Percentiles rank a stretch among this genome's conserved stretches.
Evolutionary conservation across 2,113 vertebrate species (phyloP).

Genomic region (Dolichallabes microphthalmus): DNA sequence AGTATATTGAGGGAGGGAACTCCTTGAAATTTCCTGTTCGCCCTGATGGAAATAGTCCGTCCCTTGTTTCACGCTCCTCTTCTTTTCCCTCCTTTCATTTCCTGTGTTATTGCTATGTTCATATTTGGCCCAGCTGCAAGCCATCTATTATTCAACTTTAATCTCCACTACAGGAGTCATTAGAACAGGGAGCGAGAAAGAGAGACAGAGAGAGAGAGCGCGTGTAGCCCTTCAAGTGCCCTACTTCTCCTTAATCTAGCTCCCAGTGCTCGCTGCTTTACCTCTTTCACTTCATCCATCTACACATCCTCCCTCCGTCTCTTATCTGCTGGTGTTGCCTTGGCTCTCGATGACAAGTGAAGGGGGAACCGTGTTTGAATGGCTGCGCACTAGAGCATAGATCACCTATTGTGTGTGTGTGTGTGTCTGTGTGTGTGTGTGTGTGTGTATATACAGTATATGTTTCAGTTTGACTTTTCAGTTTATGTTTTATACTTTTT

Average conservation of each 20-base stretch:
- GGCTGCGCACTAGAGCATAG: conserved; percentile 6
- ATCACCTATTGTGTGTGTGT: conserved; percentile 3
- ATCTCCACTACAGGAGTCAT: conserved; percentile 47
- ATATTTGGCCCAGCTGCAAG: conserved; percentile 42
- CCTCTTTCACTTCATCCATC: conserved; percentile 10
- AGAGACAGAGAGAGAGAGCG: conserved; percentile 7
- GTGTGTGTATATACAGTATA: background rate
- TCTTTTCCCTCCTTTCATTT: conserved; percentile 21
- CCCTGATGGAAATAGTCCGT: background rate
- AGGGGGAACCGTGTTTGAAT: background rate
- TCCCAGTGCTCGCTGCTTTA: background rate
- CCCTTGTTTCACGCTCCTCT: background rate
- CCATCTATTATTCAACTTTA: conserved; percentile 47
- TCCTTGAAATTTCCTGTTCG: background rate
- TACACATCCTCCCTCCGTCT: background rate
- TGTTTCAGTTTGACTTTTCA: background rate
- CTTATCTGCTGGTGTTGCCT: conserved; percentile 1
- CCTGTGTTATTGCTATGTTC: conserved; percentile 43
- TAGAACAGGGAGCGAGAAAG: conserved; percentile 16
- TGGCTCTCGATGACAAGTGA: conserved; percentile 19
- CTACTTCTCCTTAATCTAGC: conserved; percentile 21
- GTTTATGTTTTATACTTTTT: conserved; percentile 21
- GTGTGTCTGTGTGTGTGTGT: background rate
- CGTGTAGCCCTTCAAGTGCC: conserved; percentile 19
- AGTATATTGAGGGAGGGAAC: too few species aligned